A percentile compares a stretch with the other conserved stretches of the same genome.
Evolutionary conservation across 2,113 vertebrate species (phyloP).

Genomic region (Callocephalon fimbriatum): DNA sequence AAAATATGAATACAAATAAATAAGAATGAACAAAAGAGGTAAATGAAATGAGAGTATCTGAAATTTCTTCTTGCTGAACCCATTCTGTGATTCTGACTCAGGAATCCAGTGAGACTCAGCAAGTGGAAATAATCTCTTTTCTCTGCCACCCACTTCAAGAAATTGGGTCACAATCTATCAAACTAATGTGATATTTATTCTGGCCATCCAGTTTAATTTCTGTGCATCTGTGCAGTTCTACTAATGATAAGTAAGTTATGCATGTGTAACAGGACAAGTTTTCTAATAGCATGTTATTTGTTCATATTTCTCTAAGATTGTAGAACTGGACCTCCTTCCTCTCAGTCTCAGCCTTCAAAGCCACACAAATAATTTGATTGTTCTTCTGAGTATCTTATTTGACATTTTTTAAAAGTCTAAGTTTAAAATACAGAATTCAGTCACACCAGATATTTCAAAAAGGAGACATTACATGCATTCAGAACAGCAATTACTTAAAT

Average conservation of each 20-base stretch:
- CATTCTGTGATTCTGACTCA: neutral
- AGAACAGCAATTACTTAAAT: neutral
- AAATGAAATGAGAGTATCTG: neutral
- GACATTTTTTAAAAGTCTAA: neutral
- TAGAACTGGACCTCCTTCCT: neutral
- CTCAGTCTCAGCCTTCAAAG: neutral
- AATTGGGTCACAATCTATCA: neutral
- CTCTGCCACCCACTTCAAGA: neutral
- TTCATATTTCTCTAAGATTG: neutral
- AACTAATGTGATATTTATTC: neutral
- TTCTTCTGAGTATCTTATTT: neutral
- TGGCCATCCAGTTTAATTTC: neutral
- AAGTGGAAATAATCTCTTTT: neutral
- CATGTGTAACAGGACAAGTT: neutral
- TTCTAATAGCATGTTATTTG: neutral
- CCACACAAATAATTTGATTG: neutral
- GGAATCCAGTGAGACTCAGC: neutral
- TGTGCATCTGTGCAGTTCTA: neutral
- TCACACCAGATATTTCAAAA: neutral
- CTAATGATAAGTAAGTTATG: neutral
- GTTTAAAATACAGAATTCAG: neutral
- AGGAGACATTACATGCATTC: neutral
- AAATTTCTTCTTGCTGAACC: neutral
- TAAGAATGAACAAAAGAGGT: neutral
- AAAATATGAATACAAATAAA: neutral